Evolutionary conservation across 2,888 invertebrate species (phyloP).

Genomic region (Polietes domitor): DNA sequence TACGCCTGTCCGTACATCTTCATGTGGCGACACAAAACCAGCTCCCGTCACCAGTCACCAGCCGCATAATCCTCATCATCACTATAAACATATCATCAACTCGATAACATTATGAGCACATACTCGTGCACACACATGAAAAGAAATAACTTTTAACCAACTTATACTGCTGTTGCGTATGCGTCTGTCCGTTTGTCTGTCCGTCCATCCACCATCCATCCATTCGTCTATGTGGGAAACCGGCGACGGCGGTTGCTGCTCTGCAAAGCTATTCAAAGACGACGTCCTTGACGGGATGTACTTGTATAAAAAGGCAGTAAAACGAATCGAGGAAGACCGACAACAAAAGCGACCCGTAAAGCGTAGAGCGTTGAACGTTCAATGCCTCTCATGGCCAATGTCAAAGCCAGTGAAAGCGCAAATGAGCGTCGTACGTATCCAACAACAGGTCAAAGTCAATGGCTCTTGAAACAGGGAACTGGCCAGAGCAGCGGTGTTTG

Average conservation of each 20-base stretch:
- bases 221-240: not conserved
- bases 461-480: conserved; percentile 8
- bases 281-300: conserved; percentile 56
- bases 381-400: conserved; percentile 58
- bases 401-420: conserved; percentile 43
- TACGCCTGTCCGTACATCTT: not conserved
- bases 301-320: conserved; percentile 12
- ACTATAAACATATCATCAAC: not conserved
- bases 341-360: not conserved
- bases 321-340: not conserved
- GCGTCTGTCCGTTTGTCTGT: not conserved
- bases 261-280: conserved; percentile 28
- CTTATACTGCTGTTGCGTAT: conserved; percentile 44
- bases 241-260: not conserved
- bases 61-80: not conserved
- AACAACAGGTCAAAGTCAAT: conserved; percentile 57
- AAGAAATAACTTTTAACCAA: conserved; percentile 34
- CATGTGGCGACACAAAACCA: not conserved
- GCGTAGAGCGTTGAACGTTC: not conserved
- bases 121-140: not conserved
- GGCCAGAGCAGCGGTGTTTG: not conserved
- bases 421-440: not conserved
- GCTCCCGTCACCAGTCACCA: not conserved
- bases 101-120: conserved; percentile 27
- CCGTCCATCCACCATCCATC: too few relatives aligned